Evolutionary conservation across 2,797 vertebrate genomes (phyloP), one percentile per base, ranked within the genome.

Genomic region (Perodicticus potto): DNA sequence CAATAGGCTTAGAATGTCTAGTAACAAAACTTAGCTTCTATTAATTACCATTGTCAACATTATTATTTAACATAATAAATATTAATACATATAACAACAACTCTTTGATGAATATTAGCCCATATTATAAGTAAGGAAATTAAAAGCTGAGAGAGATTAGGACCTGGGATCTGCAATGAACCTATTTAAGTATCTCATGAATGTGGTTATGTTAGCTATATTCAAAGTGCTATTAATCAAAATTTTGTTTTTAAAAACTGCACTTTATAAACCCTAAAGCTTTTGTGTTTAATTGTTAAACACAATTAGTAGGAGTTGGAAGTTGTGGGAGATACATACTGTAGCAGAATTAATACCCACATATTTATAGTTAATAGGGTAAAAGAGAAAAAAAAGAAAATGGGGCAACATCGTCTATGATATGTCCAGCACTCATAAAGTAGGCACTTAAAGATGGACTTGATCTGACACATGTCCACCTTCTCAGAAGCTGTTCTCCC

Each of bases 241-340:
- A 85, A 86, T 85, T 67, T 40, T 90, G 29, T 76, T 92, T 89
- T 70, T 43, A 87, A 87, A 93, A 91, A 67, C 37, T 69, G 11
- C 43, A 37, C 57, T 70, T 84, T 91, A 73, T 55, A 61, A 91
- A 91, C 12, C 5, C 19, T 45, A 70, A 82, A 81, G 34, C 67
- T 40, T 80, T 32, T 78, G 29, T 65, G 1, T 61, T 37, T 37
- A 9, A 49, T 49, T 49, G 49, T 49, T 49, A 49, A 49, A 49
- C 49, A 49, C 49, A 49, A 16, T 49, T 63, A 14, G 80, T 49
- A 16, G 32, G 11, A 27, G 2, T 14, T 67, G 14, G 4, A 0
- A 0, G 49, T 32, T n/a, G 43, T 27, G 22, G 14, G 20, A 53
- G 29, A 78, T 1, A 65, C 0, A 40, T 40, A 53, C 4, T 45